These are phyloP conservation scores for Heliothis subflexa DNA, from an alignment of 1,140 invertebrate genomes.

Conservation along the genomic window DNA sequence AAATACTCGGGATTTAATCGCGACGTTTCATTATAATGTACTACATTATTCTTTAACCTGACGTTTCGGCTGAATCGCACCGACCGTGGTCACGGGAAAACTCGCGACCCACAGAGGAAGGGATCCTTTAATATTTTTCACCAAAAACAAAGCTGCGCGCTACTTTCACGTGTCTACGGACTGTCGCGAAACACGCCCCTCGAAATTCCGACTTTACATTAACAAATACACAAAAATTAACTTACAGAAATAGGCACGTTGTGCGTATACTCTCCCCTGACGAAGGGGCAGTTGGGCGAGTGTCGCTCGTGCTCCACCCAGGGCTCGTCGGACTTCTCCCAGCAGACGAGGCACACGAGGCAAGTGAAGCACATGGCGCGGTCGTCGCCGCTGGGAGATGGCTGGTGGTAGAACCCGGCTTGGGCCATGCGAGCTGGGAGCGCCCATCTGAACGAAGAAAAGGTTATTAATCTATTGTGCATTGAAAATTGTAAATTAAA, in stretches of 20 bases:
- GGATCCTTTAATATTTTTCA: too few relatives aligned
- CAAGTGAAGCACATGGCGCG: slow-evolving; percentile 98
- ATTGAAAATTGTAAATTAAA: too few relatives aligned
- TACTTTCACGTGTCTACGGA: too few relatives aligned
- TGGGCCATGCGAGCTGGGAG: slow-evolving; percentile 98
- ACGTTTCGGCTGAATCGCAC: too few relatives aligned
- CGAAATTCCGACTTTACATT: too few relatives aligned
- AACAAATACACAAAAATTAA: slow-evolving; percentile 32
- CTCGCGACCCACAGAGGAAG: too few relatives aligned
- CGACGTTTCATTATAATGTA: too few relatives aligned
- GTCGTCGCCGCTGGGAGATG: slow-evolving; percentile 95
- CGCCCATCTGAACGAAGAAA: slow-evolving; percentile 91
- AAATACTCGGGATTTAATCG: too few relatives aligned
- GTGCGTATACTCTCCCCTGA: slow-evolving; percentile 97
- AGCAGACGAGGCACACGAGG: slow-evolving; percentile 96
- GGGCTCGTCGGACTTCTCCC: slow-evolving; percentile 98
- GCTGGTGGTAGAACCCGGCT: slow-evolving; percentile 98
- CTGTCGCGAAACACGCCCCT: too few relatives aligned
- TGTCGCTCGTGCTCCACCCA: slow-evolving; percentile 98
- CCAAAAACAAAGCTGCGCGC: too few relatives aligned
- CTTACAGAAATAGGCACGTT: slow-evolving; percentile 95
- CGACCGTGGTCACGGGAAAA: too few relatives aligned
- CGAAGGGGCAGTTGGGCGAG: slow-evolving; percentile 96
- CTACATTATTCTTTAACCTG: too few relatives aligned
- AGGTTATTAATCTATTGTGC: background rate